Base-by-base conservation (phyloP, 2,797 vertebrate species). In the Ispidina lecontei region DNA sequence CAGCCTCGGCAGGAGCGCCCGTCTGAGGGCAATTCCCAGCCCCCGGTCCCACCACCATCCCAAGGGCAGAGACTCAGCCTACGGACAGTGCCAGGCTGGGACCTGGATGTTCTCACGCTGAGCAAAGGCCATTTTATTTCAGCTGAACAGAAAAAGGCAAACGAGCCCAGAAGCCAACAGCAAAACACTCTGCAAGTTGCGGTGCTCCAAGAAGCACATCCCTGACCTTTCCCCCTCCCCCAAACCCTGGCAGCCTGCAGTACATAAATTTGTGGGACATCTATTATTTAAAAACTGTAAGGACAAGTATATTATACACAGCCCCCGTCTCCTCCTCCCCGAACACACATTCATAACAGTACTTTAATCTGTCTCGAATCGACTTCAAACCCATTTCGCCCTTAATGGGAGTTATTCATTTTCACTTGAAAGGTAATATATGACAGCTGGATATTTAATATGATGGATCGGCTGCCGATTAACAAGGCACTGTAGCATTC, bases 381-480 rank as follows among this genome's bases (percentile, higher is more conserved):
- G 97, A 98, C 98, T 98, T 97, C 97, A 97, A 97, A 97, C 97
- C 97, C 97, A 97, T 97, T 98, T 98, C 81, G 91, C 84, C 96
- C 97, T 98, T 97, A 98, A 98, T 97, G 97, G 97, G 97, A 97
- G 97, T 98, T 98, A 97, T 98, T 98, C 97, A 97, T 98, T 98
- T 97, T 97, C 98, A 97, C 97, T 97, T 98, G 97, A 98, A 97
- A 98, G 97, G 97, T 97, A 98, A 97, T 97, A 97, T 96, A 96
- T 97, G 97, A 98, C 95, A 96, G 97, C 96, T 97, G 96, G 97
- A 97, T 97, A 97, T 97, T 97, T 97, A 97, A 97, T 96, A 96
- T 97, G 97, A 98, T 97, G 95, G 97, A 97, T 94, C 79, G 92
- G 97, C 97, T 97, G 96, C 97, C 58, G 90, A 97, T 97, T 97